A percentile compares a stretch with the other conserved stretches of the same genome.
These are phyloP conservation scores for Pycnomerus fuliginosus DNA, from an alignment of 2,888 invertebrate species.

Conservation along the genomic window DNA sequence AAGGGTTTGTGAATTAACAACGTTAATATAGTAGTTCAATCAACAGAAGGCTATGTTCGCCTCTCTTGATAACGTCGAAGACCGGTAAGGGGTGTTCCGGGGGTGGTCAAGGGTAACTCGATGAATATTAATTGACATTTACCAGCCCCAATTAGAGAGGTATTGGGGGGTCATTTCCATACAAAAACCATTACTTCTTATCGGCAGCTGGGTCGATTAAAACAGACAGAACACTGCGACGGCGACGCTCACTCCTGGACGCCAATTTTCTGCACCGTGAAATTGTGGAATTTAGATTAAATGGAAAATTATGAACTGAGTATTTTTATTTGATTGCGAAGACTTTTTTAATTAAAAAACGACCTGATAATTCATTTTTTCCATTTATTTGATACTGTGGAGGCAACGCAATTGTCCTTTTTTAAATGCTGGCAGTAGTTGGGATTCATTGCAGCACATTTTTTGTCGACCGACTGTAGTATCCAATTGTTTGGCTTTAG, in stretches of 20 bases:
- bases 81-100: slow-evolving; percentile 21
- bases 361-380: slow-evolving; percentile 12
- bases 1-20: too few relatives aligned
- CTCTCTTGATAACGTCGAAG: slow-evolving; percentile 19
- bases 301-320: slow-evolving; percentile 13
- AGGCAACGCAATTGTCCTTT: too few relatives aligned
- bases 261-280: slow-evolving; percentile 15
- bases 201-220: slow-evolving; percentile 35
- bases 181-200: slow-evolving; percentile 49
- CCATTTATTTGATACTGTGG: too few relatives aligned
- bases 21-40: slow-evolving; percentile 23
- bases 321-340: slow-evolving; percentile 13
- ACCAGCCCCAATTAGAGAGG: slow-evolving; percentile 47
- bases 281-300: slow-evolving; percentile 22
- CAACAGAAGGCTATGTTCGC: slow-evolving; percentile 21
- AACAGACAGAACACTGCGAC: slow-evolving; percentile 28
- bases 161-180: slow-evolving; percentile 45
- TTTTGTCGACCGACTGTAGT: too few relatives aligned
- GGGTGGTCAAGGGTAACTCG: slow-evolving; percentile 31
- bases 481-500: slow-evolving; percentile 28
- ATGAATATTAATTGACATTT: slow-evolving; percentile 50
- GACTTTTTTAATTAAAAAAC: slow-evolving; percentile 13
- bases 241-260: slow-evolving; percentile 30
- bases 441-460: too few relatives aligned
- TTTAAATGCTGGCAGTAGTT: too few relatives aligned